These are phyloP conservation scores for Acropora yongei DNA, from an alignment of 64 coral and sea anemone genomes.

Conservation along the genomic window DNA sequence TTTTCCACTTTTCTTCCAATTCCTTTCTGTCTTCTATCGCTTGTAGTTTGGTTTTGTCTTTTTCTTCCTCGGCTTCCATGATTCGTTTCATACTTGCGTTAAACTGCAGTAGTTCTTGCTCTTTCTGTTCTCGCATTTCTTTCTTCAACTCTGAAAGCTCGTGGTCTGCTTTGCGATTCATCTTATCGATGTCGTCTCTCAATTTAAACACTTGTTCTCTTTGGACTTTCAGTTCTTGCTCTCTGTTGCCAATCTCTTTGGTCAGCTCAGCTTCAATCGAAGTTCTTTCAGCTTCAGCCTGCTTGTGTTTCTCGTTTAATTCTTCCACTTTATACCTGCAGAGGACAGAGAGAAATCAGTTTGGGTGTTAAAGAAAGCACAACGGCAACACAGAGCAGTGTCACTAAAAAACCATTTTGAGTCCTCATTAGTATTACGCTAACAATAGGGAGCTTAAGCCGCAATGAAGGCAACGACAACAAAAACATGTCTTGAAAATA, in stretches of 20 bases:
- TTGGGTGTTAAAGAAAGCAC: neutral
- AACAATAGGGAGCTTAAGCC: no score
- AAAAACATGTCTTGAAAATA: no score
- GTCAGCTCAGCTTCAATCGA: slow-evolving; percentile 79
- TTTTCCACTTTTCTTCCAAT: slow-evolving; percentile 71
- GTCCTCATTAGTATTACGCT: no score
- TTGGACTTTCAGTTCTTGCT: slow-evolving; percentile 67
- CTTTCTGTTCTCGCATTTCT: slow-evolving; percentile 85
- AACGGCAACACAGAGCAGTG: no score
- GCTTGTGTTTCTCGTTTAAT: slow-evolving; percentile 70
- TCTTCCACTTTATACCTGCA: slow-evolving; percentile 82
- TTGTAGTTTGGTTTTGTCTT: slow-evolving; percentile 57
- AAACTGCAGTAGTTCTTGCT: slow-evolving; percentile 70
- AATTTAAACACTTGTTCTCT: slow-evolving; percentile 78
- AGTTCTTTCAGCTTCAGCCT: slow-evolving; percentile 69
- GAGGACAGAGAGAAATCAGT: slow-evolving; percentile 12
- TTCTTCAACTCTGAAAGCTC: slow-evolving; percentile 84
- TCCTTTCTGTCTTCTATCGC: slow-evolving; percentile 63
- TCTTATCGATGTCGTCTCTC: slow-evolving; percentile 74
- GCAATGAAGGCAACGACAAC: no score
- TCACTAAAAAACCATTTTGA: no score
- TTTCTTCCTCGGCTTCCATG: slow-evolving; percentile 80
- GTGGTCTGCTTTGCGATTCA: slow-evolving; percentile 73
- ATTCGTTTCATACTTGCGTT: slow-evolving; percentile 87
- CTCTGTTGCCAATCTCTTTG: slow-evolving; percentile 76